Percentiles rank a stretch among this genome's conserved stretches.
Conservation (phyloP, 2,888 invertebrate species). For the Gastrophysa polygoni region DNA sequence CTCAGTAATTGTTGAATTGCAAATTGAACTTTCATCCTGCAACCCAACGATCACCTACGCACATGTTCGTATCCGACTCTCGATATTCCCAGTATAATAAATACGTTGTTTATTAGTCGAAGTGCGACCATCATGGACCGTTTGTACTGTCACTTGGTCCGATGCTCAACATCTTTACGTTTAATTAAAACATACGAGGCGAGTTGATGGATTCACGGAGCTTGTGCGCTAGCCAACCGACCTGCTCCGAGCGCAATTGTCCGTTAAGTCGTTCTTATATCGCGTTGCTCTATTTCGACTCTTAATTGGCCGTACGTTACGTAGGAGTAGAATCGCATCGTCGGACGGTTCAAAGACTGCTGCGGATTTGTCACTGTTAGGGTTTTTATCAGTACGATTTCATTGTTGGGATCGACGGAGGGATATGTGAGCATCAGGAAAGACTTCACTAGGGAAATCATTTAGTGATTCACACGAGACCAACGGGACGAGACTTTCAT, state of each 20-base stretch:
- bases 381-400: no score
- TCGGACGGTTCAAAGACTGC: no score
- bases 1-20: neutral
- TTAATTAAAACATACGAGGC: constrained; percentile 57
- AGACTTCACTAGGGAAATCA: no score
- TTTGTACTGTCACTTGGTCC: constrained; percentile 56
- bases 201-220: constrained; percentile 53
- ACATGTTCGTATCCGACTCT: neutral
- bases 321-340: no score
- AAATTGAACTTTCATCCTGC: neutral
- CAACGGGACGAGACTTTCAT: no score
- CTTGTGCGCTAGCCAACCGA: constrained; percentile 35
- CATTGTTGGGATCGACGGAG: no score
- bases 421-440: no score
- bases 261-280: constrained; percentile 33
- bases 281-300: constrained; percentile 19
- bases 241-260: constrained; percentile 38
- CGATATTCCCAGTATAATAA: constrained; percentile 39
- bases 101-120: constrained; percentile 57
- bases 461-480: no score
- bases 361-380: no score
- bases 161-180: constrained; percentile 51
- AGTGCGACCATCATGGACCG: constrained; percentile 57
- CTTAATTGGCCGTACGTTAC: constrained; percentile 18
- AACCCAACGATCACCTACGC: neutral